These are phyloP conservation scores for Ischnus inquisitorius DNA, from an alignment of 2,888 invertebrate species.

Conservation along the genomic window DNA sequence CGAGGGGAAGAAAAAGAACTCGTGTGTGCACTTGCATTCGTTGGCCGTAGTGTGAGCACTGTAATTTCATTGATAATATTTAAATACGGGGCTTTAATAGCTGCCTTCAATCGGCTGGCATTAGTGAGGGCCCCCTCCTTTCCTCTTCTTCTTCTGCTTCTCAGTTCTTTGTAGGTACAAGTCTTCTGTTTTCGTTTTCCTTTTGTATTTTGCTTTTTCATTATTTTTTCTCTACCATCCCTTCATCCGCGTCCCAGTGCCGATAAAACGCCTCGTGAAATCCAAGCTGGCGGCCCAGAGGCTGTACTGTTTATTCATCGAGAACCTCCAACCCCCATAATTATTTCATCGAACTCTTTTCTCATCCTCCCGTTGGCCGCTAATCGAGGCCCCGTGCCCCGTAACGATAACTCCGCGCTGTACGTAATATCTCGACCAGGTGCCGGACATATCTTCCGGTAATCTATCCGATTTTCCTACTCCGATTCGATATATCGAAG, in stretches of 20 bases:
- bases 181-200: background rate
- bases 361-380: slow-evolving; percentile 74
- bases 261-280: slow-evolving; percentile 57
- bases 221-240: slow-evolving; percentile 27
- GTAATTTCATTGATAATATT: slow-evolving; percentile 84
- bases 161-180: background rate
- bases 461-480: background rate
- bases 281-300: slow-evolving; percentile 70
- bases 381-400: slow-evolving; percentile 69
- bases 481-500: background rate
- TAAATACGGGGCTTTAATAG: slow-evolving; percentile 83
- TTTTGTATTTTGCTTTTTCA: background rate
- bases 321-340: slow-evolving; percentile 77
- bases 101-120: slow-evolving; percentile 75
- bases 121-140: slow-evolving; percentile 62
- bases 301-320: slow-evolving; percentile 81
- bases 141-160: slow-evolving; percentile 32
- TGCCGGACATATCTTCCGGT: slow-evolving; percentile 24
- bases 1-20: slow-evolving; percentile 72
- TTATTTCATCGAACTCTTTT: slow-evolving; percentile 84
- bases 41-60: slow-evolving; percentile 74
- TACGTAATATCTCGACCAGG: slow-evolving; percentile 45
- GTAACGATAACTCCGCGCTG: slow-evolving; percentile 60
- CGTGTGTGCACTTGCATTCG: slow-evolving; percentile 44
- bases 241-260: slow-evolving; percentile 22